Percentiles rank a stretch among this genome's conserved stretches.
Evolutionary conservation across 2,797 vertebrate species (phyloP).

Genomic region (Pelodytes ibericus): DNA sequence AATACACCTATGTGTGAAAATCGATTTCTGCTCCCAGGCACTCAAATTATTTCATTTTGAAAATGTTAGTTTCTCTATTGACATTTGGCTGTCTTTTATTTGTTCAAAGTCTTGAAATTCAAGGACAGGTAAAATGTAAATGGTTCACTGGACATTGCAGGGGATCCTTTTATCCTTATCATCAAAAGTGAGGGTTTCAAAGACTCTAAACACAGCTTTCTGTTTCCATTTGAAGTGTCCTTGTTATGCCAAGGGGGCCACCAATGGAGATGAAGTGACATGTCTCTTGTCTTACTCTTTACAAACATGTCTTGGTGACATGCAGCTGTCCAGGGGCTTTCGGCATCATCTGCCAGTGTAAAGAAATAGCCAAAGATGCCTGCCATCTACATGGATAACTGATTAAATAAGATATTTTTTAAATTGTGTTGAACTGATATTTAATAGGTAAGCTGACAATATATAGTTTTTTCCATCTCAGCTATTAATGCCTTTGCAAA

Average conservation of each 20-base stretch:
- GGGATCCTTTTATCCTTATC: not conserved
- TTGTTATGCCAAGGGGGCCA: conserved; percentile 3
- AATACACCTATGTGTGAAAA: too few species aligned
- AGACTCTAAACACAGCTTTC: not conserved
- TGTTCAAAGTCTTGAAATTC: conserved; percentile 27
- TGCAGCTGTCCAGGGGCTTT: not conserved
- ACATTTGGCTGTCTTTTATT: not conserved
- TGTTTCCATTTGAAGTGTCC: not conserved
- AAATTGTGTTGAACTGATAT: too few species aligned
- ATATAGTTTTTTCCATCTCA: too few species aligned
- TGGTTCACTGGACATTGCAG: not conserved
- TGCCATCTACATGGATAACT: too few species aligned
- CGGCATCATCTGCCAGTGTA: not conserved
- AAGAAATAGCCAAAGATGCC: too few species aligned
- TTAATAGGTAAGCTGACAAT: too few species aligned
- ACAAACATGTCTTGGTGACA: not conserved
- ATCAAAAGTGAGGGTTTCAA: conserved; percentile 11
- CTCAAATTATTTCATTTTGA: too few species aligned
- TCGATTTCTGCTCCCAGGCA: too few species aligned
- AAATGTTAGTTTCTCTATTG: too few species aligned
- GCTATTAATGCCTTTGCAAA: too few species aligned
- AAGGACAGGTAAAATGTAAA: conserved; percentile 3
- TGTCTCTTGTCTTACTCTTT: conserved; percentile 14
- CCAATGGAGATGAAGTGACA: conserved; percentile 1
- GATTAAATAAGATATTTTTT: too few species aligned